Percentiles rank a stretch among this genome's conserved stretches.
Evolutionary conservation across 2,888 invertebrate species (phyloP).

Genomic region (Agapetus fuscipes): DNA sequence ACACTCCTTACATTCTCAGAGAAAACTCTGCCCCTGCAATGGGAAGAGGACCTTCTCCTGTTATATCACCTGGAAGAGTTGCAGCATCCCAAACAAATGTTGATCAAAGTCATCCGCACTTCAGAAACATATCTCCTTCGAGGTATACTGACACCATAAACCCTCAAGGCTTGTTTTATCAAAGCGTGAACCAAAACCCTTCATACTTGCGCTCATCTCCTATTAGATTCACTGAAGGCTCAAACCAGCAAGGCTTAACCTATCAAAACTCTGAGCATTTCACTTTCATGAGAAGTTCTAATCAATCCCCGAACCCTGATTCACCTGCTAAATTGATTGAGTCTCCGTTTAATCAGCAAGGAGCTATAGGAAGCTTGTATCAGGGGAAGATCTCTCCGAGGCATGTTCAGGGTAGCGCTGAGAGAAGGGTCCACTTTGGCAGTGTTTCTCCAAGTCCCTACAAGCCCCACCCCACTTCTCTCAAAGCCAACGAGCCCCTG

Average conservation of each 20-base stretch:
- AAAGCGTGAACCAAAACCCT: not conserved
- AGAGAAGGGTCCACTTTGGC: constrained; percentile 44
- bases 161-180: too few species aligned
- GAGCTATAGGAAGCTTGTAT: not conserved
- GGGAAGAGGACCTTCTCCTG: not conserved
- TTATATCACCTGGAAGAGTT: not conserved
- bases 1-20: constrained; percentile 32
- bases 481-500: constrained; percentile 30
- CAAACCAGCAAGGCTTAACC: not conserved
- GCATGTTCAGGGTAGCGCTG: constrained; percentile 21
- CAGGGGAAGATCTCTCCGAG: not conserved
- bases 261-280: not conserved
- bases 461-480: constrained; percentile 28
- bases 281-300: not conserved
- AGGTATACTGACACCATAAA: too few species aligned
- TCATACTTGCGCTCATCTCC: not conserved
- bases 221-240: not conserved
- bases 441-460: constrained; percentile 36
- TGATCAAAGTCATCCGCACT: not conserved
- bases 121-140: not conserved
- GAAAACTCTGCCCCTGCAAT: constrained; percentile 9
- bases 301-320: not conserved
- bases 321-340: not conserved
- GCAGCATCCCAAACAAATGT: not conserved
- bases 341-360: not conserved